phyloP scores from a whole-genome alignment of 2,797 vertebrate species.

The Falco berigora region DNA sequence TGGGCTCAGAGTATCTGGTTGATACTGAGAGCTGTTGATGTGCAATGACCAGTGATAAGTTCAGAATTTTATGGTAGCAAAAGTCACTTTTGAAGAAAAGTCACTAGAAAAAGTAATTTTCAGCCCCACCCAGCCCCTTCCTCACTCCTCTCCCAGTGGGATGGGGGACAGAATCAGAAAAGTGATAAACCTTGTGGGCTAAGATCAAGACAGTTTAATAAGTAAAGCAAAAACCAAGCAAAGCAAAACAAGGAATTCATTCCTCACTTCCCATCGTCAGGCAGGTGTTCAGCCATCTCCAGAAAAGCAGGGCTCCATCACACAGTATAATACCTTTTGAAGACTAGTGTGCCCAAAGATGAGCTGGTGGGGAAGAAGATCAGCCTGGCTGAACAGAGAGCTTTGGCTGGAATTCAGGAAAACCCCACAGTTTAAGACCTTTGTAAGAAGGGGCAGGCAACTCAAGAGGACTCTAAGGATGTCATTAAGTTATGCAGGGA shows the following conservation, averaged over 20 bases:
- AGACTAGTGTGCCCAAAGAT: not conserved
- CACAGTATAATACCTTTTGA: not conserved
- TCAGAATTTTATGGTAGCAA: not conserved
- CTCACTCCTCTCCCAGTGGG: accelerated
- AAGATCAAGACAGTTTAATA: not conserved
- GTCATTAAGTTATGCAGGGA: too few relatives aligned
- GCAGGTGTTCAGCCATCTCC: not conserved
- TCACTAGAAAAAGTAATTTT: not conserved
- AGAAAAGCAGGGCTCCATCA: not conserved
- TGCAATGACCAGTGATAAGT: not conserved
- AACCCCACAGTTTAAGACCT: too few relatives aligned
- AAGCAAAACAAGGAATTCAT: not conserved
- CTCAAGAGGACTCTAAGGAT: too few relatives aligned
- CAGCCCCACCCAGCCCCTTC: not conserved
- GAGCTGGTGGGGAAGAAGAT: too few relatives aligned
- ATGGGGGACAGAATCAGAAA: not conserved
- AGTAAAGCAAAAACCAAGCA: not conserved
- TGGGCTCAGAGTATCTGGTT: not conserved
- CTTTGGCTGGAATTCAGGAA: too few relatives aligned
- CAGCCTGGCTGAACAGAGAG: too few relatives aligned
- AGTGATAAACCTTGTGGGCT: not conserved
- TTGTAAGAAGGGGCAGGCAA: too few relatives aligned
- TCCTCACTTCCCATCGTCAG: not conserved
- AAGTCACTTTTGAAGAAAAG: not conserved
- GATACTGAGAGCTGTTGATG: not conserved